Percentiles rank a stretch among this genome's conserved stretches.
These are phyloP conservation scores for Erythrolamprus reginae DNA, from an alignment of 2,113 vertebrate genomes.

Conservation along the genomic window DNA sequence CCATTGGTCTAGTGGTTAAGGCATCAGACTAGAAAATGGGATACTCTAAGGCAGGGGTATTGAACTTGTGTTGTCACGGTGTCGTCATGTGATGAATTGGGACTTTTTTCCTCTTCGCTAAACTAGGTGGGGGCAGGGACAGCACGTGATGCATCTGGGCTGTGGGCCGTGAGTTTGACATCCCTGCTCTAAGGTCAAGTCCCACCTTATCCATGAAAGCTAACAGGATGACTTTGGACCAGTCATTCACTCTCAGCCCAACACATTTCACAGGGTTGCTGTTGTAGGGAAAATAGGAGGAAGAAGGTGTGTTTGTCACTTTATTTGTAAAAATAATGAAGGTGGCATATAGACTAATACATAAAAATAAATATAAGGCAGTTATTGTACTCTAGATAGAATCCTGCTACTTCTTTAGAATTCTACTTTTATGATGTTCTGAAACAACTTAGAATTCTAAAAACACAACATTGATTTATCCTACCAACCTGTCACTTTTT, in stretches of 20 bases:
- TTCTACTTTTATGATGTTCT: background rate
- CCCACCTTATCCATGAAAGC: background rate
- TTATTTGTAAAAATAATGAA: background rate
- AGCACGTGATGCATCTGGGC: too few species aligned
- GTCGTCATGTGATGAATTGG: too few species aligned
- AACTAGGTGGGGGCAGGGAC: too few species aligned
- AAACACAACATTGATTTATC: background rate
- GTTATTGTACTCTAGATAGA: background rate
- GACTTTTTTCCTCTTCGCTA: too few species aligned
- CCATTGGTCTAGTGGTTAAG: background rate
- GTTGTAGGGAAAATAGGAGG: background rate
- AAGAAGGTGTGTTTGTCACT: background rate
- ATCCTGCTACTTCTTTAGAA: background rate
- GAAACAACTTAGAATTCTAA: background rate
- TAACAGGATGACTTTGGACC: background rate
- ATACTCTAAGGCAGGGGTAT: background rate
- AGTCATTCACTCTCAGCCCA: background rate
- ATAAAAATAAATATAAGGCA: background rate
- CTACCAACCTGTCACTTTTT: background rate
- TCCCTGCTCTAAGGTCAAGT: background rate
- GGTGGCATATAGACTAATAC: background rate
- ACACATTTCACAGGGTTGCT: background rate
- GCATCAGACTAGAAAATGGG: background rate
- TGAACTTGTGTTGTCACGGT: too few species aligned
- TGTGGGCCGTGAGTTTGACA: too few species aligned